Evolutionary conservation across 2,888 invertebrate species (phyloP).

Genomic region (Macaria notata): DNA sequence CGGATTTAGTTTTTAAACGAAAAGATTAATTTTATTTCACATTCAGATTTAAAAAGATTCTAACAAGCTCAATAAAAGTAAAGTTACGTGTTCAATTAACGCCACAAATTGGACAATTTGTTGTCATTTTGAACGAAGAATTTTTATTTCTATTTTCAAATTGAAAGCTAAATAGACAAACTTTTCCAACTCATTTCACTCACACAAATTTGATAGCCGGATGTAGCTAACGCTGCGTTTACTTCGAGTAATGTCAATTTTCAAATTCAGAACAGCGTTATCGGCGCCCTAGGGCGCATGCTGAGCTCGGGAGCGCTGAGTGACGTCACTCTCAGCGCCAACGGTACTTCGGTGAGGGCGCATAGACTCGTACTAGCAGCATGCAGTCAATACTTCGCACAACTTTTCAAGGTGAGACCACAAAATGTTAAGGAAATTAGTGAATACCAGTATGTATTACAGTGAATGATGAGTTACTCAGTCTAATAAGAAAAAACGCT

Average conservation of each 20-base stretch:
- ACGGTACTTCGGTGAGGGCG: conserved; percentile 91
- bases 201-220: conserved; percentile 2
- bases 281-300: conserved; percentile 89
- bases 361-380: conserved; percentile 94
- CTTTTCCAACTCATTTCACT: too few species aligned
- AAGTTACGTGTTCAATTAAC: too few species aligned
- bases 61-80: not conserved
- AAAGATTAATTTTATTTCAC: not conserved
- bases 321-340: conserved; percentile 93
- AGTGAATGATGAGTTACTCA: too few species aligned
- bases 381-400: conserved; percentile 95
- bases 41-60: not conserved
- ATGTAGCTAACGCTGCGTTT: conserved; percentile 20
- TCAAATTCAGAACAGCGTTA: conserved; percentile 85
- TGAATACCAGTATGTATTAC: not conserved
- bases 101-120: too few species aligned
- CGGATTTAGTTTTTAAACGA: not conserved
- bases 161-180: too few species aligned
- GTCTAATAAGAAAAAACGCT: not conserved
- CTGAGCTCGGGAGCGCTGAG: conserved; percentile 91
- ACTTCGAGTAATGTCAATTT: conserved; percentile 16
- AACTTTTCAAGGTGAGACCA: conserved; percentile 89
- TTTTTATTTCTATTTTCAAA: too few species aligned
- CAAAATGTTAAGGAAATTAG: too few species aligned
- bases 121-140: too few species aligned